These are phyloP conservation scores for Phyllotreta striolata DNA, from an alignment of 2,888 invertebrate species.

Conservation along the genomic window DNA sequence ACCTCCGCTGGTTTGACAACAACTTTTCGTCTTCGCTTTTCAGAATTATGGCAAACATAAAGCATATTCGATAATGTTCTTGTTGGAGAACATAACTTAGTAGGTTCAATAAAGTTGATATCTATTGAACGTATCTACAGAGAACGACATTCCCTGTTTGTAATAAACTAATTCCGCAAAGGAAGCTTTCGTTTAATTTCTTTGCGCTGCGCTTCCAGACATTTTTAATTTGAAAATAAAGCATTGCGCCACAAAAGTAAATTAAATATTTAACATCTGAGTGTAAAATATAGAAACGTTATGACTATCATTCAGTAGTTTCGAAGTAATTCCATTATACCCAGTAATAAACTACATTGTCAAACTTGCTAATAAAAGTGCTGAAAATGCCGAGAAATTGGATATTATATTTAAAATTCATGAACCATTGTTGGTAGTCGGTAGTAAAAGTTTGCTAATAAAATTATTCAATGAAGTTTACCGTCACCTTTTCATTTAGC, in stretches of 20 bases:
- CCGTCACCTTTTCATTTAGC: conserved; percentile 38
- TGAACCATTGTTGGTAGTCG: conserved; percentile 36
- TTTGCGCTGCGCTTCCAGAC: conserved; percentile 16
- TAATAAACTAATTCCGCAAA: neutral
- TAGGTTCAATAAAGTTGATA: no score
- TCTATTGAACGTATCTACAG: no score
- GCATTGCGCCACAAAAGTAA: conserved; percentile 24
- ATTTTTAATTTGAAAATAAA: conserved; percentile 28
- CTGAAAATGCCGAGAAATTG: conserved; percentile 34
- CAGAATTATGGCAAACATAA: neutral
- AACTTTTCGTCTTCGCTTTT: conserved; percentile 5
- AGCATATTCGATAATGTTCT: neutral
- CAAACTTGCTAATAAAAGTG: conserved; percentile 33
- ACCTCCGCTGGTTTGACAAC: conserved; percentile 10
- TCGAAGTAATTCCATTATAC: conserved; percentile 33
- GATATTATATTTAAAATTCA: conserved; percentile 37
- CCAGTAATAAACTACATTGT: conserved; percentile 33
- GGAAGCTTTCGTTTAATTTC: neutral
- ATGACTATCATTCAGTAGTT: conserved; percentile 34
- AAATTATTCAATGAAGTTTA: conserved; percentile 39
- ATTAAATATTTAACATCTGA: conserved; percentile 31
- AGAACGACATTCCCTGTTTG: no score
- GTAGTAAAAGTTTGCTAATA: conserved; percentile 40
- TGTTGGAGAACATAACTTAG: neutral
- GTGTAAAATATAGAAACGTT: conserved; percentile 31